Evolutionary conservation across 2,113 vertebrate genomes (phyloP), one percentile per base, ranked within the genome.

Genomic region (Sinosuthora webbiana): DNA sequence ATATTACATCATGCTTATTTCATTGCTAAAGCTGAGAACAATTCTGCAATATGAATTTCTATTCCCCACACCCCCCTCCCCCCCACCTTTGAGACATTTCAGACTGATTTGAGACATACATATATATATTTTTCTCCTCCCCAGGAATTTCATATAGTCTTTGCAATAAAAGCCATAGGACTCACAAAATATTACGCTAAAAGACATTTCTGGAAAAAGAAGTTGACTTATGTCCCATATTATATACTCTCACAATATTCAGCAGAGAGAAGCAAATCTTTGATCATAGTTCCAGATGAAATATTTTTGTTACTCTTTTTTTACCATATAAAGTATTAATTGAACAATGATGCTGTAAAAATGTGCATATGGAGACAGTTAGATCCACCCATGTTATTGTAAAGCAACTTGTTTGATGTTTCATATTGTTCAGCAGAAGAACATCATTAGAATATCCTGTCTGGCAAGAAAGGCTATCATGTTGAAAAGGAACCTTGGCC

Each of bases 281-380:
- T 93, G 70, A 95, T 96, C 91, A 73, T 91, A 65, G 25, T 95
- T 92, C 91, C 91, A 96, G 93, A 94, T 53, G 60, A 94, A 96
- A 96, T 93, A 79, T 74, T 93, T 95, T 64, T 78, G 52, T 89
- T 89, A 44, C 56, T 60, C 28, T 74, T 85, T 80, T 77, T 64
- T 95, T 78, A 74, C 77, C 49, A 50, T 89, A 82, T 93, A 76
- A 89, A 91, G 87, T 71, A 97, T 89, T 95, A 96, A 97, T 96
- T 95, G 91, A 96, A 97, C 87, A 95, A 94, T 85, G 87, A 90
- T 95, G 89, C 81, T 80, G 35, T 93, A 93, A 93, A 97, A 95
- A 94, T 95, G 94, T 94, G 42, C 94, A 87, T 93, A 93, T 95
- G 93, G 94, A 95, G 89, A 83, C 35, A 69, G 82, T 97, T 95